phyloP scores from a whole-genome alignment of 2,888 invertebrate genomes.

The Mactromeris polynyma region DNA sequence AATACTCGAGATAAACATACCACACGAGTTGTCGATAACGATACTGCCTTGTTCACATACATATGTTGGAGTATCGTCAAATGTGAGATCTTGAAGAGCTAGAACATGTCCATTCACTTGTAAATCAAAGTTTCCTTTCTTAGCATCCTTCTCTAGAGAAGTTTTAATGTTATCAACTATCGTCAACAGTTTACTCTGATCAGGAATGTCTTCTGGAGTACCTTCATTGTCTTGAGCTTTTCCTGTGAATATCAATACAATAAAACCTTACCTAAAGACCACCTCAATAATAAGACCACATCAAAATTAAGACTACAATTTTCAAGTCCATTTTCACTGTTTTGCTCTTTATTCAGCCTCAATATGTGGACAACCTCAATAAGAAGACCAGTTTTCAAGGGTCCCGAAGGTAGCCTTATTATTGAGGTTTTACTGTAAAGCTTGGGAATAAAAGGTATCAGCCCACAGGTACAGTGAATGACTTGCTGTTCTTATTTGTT shows the following conservation, averaged over 20 bases:
- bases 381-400: no score
- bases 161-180: conserved; percentile 78
- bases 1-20: conserved; percentile 85
- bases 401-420: no score
- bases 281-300: no score
- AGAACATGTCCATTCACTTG: conserved; percentile 79
- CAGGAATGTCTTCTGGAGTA: neutral
- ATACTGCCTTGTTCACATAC: conserved; percentile 89
- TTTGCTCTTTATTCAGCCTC: no score
- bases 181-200: conserved; percentile 62
- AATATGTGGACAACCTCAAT: no score
- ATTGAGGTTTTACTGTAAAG: no score
- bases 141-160: conserved; percentile 83
- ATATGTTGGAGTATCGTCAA: conserved; percentile 80
- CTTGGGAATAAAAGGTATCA: no score
- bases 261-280: no score
- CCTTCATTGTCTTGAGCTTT: neutral
- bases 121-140: conserved; percentile 84
- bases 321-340: no score
- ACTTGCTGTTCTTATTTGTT: no score
- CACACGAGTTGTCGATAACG: conserved; percentile 89
- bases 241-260: conserved; percentile 10
- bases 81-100: conserved; percentile 79
- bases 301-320: no score
- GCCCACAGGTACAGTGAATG: no score